Percentiles rank a stretch among this genome's conserved stretches.
Evolutionary conservation across 1,140 invertebrate species (phyloP).

Genomic region (Tetramorium simillimum): DNA sequence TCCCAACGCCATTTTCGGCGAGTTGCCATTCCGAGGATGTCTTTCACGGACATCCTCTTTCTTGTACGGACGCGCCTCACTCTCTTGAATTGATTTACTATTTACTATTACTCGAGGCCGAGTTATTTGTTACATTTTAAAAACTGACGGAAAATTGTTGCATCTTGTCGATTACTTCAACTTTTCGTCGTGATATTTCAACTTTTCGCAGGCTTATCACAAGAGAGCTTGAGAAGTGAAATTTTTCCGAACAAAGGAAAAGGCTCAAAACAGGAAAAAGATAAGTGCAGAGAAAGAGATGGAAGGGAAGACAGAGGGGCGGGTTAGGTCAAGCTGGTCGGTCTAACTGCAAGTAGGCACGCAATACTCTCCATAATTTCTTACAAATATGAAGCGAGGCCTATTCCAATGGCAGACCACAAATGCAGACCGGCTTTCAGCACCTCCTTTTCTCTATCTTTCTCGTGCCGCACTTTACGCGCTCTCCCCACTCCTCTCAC

Average conservation of each 20-base stretch:
- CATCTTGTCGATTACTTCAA: too few relatives aligned
- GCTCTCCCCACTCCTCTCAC: conserved; percentile 2
- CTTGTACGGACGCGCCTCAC: not conserved
- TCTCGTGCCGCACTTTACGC: conserved; percentile 36
- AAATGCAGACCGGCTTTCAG: conserved; percentile 59
- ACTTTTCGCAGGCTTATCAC: not conserved
- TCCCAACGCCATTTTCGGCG: conserved; percentile 82
- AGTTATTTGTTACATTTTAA: not conserved
- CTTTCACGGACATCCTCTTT: conserved; percentile 29
- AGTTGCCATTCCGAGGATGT: conserved; percentile 75
- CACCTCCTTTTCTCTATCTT: conserved; percentile 66
- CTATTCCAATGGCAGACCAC: conserved; percentile 4
- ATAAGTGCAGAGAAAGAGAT: conserved; percentile 35
- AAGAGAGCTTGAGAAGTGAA: not conserved
- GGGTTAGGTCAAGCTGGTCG: conserved; percentile 65
- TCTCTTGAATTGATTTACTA: conserved; percentile 1
- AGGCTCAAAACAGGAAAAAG: conserved; percentile 55
- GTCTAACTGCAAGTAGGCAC: conserved; percentile 74
- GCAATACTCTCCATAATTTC: conserved; percentile 75
- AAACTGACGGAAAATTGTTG: not conserved
- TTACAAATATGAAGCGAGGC: conserved; percentile 72
- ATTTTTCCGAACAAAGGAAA: not conserved
- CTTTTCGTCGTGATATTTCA: not conserved
- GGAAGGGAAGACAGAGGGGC: conserved; percentile 41
- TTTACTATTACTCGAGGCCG: not conserved